These are phyloP conservation scores for Pygoscelis adeliae DNA, from an alignment of 2,113 vertebrate species.

Conservation along the genomic window DNA sequence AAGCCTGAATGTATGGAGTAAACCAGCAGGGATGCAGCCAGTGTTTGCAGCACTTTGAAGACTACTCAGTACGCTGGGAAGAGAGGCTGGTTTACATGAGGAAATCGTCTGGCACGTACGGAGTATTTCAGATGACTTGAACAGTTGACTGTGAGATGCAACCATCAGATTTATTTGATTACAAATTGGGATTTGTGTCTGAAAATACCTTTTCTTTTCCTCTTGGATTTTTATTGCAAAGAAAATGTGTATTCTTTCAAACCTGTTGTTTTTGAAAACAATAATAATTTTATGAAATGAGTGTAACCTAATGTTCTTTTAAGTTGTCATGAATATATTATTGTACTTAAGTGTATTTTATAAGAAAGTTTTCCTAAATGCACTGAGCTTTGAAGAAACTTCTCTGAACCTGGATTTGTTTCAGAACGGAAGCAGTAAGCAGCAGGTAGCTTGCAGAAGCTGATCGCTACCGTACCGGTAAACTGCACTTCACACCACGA, in stretches of 20 bases:
- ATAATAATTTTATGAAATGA: neutral
- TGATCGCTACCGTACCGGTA: neutral
- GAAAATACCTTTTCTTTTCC: neutral
- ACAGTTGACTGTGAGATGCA: neutral
- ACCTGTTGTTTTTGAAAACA: neutral
- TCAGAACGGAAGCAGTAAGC: neutral
- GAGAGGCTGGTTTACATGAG: neutral
- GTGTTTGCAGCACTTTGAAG: slow-evolving; percentile 14
- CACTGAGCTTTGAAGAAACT: slow-evolving; percentile 13
- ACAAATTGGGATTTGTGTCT: neutral
- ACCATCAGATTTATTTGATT: neutral
- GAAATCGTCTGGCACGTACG: accelerated
- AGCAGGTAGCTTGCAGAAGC: neutral
- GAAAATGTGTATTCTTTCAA: neutral
- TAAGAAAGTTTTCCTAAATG: neutral
- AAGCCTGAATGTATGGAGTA: neutral
- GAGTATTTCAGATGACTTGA: neutral
- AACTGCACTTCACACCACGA: slow-evolving; percentile 66
- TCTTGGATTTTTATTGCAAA: neutral
- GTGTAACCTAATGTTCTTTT: neutral
- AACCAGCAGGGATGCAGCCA: neutral
- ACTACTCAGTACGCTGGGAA: neutral
- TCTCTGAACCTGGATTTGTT: neutral
- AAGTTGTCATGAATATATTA: neutral
- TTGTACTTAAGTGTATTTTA: neutral